Conservation (phyloP, 2,113 vertebrate species). For the Anser cygnoides region DNA sequence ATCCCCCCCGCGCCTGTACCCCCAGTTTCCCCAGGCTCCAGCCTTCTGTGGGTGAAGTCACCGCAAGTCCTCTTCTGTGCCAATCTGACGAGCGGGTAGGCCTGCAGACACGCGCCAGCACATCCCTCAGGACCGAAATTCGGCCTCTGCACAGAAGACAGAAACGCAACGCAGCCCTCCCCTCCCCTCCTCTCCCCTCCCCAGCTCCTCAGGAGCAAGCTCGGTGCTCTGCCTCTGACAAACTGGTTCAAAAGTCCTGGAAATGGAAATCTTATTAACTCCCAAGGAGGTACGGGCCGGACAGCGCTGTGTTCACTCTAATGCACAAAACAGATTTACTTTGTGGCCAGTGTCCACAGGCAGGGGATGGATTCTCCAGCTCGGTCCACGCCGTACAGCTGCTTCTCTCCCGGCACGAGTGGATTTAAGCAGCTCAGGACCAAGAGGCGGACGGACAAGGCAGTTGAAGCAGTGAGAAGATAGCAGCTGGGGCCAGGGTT, state of each 20-base stretch:
- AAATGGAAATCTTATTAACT: neutral
- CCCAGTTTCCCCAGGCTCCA: neutral
- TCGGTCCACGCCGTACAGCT: neutral
- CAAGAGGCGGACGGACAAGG: no score
- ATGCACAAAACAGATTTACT: neutral
- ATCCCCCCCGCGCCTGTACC: accelerated
- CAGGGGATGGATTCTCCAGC: neutral
- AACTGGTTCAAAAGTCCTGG: neutral
- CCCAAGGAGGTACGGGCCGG: neutral
- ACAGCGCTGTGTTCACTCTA: neutral
- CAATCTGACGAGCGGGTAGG: neutral
- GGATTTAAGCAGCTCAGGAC: no score
- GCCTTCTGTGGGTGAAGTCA: neutral
- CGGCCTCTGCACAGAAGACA: neutral
- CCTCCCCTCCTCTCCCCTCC: neutral
- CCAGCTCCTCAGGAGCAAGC: neutral
- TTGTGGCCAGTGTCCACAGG: neutral
- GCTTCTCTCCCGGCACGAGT: neutral
- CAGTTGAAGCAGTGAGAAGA: neutral
- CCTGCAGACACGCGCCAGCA: neutral
- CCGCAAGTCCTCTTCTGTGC: neutral
- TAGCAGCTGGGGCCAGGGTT: neutral
- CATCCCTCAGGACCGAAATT: neutral
- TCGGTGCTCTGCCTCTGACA: neutral
- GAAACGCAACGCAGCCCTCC: neutral